Conservation (phyloP, 2,888 invertebrate species). For the Smittia aterrima region DNA sequence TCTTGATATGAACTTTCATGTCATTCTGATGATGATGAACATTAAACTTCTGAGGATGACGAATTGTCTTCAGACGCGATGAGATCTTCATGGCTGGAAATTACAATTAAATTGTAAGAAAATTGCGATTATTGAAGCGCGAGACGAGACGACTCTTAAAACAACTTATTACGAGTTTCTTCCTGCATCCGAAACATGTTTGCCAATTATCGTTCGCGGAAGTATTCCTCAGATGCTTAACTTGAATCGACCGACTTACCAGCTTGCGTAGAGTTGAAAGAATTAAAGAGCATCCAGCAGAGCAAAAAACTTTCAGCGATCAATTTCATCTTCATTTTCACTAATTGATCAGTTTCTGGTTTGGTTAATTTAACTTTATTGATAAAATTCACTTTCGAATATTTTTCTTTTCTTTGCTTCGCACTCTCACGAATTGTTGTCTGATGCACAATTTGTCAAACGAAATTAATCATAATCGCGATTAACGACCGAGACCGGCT, state of each 20-base stretch:
- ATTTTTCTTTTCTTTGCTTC: background rate
- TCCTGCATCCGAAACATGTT: too few relatives aligned
- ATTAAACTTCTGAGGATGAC: background rate
- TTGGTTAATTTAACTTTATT: background rate
- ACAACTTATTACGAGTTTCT: too few relatives aligned
- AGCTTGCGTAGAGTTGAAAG: background rate
- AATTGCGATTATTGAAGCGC: background rate
- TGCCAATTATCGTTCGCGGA: too few relatives aligned
- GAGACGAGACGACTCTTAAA: too few relatives aligned
- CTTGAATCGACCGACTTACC: background rate
- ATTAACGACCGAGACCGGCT: too few relatives aligned
- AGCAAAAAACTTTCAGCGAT: background rate
- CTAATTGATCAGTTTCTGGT: background rate
- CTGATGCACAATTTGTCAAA: too few relatives aligned
- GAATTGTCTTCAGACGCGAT: too few relatives aligned
- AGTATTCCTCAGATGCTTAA: background rate
- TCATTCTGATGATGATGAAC: background rate
- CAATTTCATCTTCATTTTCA: slow-evolving; percentile 24
- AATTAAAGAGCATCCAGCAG: background rate
- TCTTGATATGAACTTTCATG: slow-evolving; percentile 39
- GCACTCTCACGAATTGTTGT: background rate
- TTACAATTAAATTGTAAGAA: background rate
- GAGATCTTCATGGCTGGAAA: background rate
- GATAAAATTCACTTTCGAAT: background rate
- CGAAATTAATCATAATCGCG: too few relatives aligned